Evolutionary conservation across 2,113 vertebrate genomes (phyloP).

Genomic region (Burhinus bistriatus): DNA sequence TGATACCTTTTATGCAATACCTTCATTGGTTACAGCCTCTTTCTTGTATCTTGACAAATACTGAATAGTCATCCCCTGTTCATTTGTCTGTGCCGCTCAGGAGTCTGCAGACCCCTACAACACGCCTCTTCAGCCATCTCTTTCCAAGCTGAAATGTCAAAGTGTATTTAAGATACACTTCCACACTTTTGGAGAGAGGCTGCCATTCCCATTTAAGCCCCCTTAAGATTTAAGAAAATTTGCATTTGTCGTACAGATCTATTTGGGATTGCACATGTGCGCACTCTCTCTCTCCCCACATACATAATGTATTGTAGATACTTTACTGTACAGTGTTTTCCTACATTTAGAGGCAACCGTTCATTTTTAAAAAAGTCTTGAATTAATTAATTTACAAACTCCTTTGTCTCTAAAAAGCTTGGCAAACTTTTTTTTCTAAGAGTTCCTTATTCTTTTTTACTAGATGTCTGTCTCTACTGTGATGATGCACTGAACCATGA

Average conservation of each 20-base stretch:
- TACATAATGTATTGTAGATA: background rate
- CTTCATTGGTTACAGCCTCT: slow-evolving; percentile 21
- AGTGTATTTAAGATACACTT: background rate
- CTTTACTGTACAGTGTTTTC: background rate
- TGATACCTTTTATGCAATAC: slow-evolving; percentile 28
- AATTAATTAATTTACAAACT: background rate
- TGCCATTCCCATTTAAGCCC: background rate
- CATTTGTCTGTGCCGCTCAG: background rate
- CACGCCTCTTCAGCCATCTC: background rate
- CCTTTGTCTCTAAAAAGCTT: slow-evolving; percentile 8
- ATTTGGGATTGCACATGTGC: rapidly evolving
- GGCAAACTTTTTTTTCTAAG: background rate
- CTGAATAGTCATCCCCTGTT: background rate
- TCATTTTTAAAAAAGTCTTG: background rate
- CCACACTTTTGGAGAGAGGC: background rate
- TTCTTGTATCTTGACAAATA: slow-evolving; percentile 17
- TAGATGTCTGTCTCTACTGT: slow-evolving; percentile 4
- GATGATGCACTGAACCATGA: background rate
- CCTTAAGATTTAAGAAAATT: background rate
- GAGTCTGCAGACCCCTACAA: background rate
- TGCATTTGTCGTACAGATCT: background rate
- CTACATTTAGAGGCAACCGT: background rate
- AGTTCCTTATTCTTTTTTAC: background rate
- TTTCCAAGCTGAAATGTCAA: background rate
- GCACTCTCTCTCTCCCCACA: background rate